Conservation (phyloP, 2,797 vertebrate species). For the Clarias laeviceps region DNA sequence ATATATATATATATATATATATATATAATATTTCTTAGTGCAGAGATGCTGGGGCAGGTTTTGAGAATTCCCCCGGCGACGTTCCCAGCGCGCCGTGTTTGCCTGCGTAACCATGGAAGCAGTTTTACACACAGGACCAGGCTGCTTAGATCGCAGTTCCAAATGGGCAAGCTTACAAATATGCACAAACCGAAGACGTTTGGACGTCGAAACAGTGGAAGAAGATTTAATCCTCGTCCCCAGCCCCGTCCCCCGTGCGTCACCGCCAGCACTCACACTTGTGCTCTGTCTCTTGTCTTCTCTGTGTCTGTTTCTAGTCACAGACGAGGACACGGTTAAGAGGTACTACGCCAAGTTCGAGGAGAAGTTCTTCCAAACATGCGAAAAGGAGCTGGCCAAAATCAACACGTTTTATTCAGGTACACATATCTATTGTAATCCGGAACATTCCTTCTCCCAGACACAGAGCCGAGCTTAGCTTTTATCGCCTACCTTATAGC, state of each 20-base stretch:
- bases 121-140: not conserved
- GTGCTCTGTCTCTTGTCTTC: not conserved
- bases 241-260: not conserved
- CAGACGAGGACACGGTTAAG: conserved; percentile 96
- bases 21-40: not conserved
- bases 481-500: not conserved
- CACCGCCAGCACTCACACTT: conserved; percentile 17
- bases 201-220: not conserved
- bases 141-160: conserved; percentile 18
- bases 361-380: conserved; percentile 98
- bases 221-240: conserved; percentile 15
- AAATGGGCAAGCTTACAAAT: conserved; percentile 8
- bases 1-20: too few species aligned
- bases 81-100: conserved; percentile 13
- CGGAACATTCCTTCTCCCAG: not conserved
- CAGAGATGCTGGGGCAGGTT: not conserved
- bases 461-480: not conserved
- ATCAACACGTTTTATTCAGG: conserved; percentile 99
- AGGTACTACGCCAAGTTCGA: conserved; percentile 98
- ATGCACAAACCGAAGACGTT: not conserved
- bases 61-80: not conserved
- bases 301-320: conserved; percentile 73
- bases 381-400: conserved; percentile 98
- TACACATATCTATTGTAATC: conserved; percentile 60
- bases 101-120: conserved; percentile 25